Base-by-base conservation (phyloP, 1,140 invertebrate genomes). In the Drosophila malerkotliana region DNA sequence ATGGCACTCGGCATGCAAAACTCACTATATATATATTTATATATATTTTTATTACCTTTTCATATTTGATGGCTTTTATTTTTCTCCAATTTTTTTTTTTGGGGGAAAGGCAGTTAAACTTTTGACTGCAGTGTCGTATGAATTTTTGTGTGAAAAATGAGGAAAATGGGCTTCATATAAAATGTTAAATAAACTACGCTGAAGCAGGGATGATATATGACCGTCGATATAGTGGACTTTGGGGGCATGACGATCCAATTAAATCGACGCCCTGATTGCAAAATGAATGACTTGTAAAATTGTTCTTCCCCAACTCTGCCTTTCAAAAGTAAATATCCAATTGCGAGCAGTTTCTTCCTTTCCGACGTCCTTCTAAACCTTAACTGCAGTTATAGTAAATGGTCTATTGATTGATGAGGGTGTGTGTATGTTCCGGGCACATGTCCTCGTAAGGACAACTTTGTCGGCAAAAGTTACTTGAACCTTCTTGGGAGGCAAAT, bases 261-360 rank as follows among this genome's bases (percentile, higher is more conserved):
- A 76, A 76, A 76, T 76, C 61, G 73, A 75, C 56, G 72, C 67
- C 63, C 73, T 78, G 60, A 83, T 83, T 76, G 76, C 76, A 68
- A 83, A 83, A 87, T 87, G 82, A 87, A 87, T 87, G 83, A 87
- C 78, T 79, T 79, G 82, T 78, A 72, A 78, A 78, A 87, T 72
- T 76, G 62, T 67, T 55, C 49, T 53, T 48, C 48, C 37, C 18
- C 47, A 12, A 12, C 41, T 47, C 18, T 8, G 44, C 53, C 26
- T 47, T 51, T 47, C 53, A 55, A 51, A 72, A 80, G 66, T 62
- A 72, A 84, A 84, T 76, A 79, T 66, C 80, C 72, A 77, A 77
- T 69, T 62, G 64, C 72, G 72, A 59, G 72, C 59, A 28, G 15
- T 18, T 56, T 66, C 32, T 55, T 14, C 64, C 30, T 34, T 48